Evolutionary conservation across 2,888 invertebrate genomes (phyloP), one percentile per base, ranked within the genome.

Genomic region (Ischnus inquisitorius): DNA sequence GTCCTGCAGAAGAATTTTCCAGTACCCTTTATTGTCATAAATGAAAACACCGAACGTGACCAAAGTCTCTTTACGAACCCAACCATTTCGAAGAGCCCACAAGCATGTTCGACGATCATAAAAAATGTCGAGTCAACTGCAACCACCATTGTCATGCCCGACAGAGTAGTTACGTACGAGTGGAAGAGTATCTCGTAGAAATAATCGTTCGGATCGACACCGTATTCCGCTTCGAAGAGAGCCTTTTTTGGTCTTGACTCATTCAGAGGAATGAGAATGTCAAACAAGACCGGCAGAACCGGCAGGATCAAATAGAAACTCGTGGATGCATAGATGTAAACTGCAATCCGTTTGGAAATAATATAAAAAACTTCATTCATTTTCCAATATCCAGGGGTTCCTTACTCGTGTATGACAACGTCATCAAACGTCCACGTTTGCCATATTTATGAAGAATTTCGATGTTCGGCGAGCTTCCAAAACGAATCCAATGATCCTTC

Each of bases 131-230:
- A 41, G 67, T 80, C 80, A 46, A 34, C 46, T 3, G 74, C 54
- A 22, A 80, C 46, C 5, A 80, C 2, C 10, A 74, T 60, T 0
- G 16, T 12, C 16, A 67, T 48, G 3, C 60, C 28, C 4, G 48
- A 5, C 1, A 46, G 3, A 10, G 78, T 51, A n/a, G 79, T 48
- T 4, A 80, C 1, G 69, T 71, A 86, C 4, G 81, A 69, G 16
- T 87, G 84, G 34, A 64, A 39, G n/a, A 84, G 57, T 34, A 86
- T 71, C 10, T 41, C 62, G 28, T 75, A 72, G 48, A 81, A 86
- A 79, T 87, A 86, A 22, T 86, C 78, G 5, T 85, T 60, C 12
- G 67, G 16, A 54, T 87, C 82, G n/a, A 87, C 60, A 6, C 76
- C 82, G 28, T 85, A 82, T 51, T 87, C 76, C 8, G 77, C 82